Evolutionary conservation across 2,888 invertebrate species (phyloP), one percentile per base, ranked within the genome.

Genomic region (Heteromyza rotundicornis): DNA sequence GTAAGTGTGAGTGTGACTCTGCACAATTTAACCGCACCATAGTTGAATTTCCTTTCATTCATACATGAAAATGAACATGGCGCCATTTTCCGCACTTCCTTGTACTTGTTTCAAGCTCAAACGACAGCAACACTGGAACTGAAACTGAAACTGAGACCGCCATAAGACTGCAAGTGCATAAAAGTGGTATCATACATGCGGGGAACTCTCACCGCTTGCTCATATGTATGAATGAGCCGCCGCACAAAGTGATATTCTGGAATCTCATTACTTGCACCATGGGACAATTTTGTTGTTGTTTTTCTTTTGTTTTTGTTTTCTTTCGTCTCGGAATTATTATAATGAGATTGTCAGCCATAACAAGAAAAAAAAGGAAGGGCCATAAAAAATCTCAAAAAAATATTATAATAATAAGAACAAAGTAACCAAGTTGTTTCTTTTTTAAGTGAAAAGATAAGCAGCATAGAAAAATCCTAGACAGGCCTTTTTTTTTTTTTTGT

Each of bases 221-320:
- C 17, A 47, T 47, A 20, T 47, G 47, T n/a, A n/a, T n/a, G n/a
- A n/a, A n/a, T n/a, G n/a, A n/a, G n/a, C n/a, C n/a, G 20, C 47
- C 47, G 20, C 47, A n/a, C n/a, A 47, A 20, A 47, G 20, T 47
- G 47, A 47, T 47, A 47, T 47, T 3, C 47, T 47, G 47, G 20
- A 47, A 47, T 47, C 47, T 47, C 47, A 47, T 47, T 47, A 47
- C 17, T 17, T 47, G 19, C 20, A 20, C 47, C 19, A 47, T 47
- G 47, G 47, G 47, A 47, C n/a, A 47, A 47, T 47, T 47, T 47
- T 40, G n/a, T n/a, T n/a, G n/a, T n/a, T n/a, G n/a, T n/a, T n/a
- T n/a, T n/a, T n/a, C n/a, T n/a, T n/a, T n/a, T n/a, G n/a, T n/a
- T n/a, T n/a, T n/a, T n/a, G n/a, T n/a, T n/a, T 19, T 20, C 19